phyloP scores from a whole-genome alignment of 2,797 vertebrate genomes.

The Phalloptychus januarius region DNA sequence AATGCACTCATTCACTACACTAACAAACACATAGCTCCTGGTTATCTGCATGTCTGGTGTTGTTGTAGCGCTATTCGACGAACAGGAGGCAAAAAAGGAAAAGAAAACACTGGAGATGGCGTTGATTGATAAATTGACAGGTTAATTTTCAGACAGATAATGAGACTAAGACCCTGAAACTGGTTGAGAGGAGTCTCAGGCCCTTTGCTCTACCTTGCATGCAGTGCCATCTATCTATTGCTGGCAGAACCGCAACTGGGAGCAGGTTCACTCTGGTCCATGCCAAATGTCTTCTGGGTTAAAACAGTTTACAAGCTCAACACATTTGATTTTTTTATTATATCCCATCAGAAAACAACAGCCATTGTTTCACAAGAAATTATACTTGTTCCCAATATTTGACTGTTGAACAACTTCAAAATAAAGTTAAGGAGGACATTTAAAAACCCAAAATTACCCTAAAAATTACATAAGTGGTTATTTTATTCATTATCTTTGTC shows the following conservation, averaged over 20 bases:
- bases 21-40: constrained; percentile 93
- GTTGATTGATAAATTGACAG: constrained; percentile 99
- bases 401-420: background rate
- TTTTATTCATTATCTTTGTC: background rate
- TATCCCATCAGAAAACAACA: constrained; percentile 21
- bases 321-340: constrained; percentile 28
- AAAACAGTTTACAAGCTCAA: constrained; percentile 48
- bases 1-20: constrained; percentile 98
- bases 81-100: constrained; percentile 80
- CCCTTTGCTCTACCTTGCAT: constrained; percentile 89
- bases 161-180: constrained; percentile 93
- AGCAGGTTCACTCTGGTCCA: constrained; percentile 63
- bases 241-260: constrained; percentile 83
- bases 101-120: constrained; percentile 90
- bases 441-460: background rate
- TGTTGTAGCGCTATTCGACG: constrained; percentile 85
- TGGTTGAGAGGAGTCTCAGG: constrained; percentile 69
- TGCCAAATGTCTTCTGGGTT: constrained; percentile 58
- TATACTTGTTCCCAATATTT: constrained; percentile 3
- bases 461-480: background rate
- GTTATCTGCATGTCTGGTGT: constrained; percentile 93
- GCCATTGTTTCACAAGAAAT: constrained; percentile 7
- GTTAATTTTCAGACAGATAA: constrained; percentile 99
- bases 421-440: constrained; percentile 5
- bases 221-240: constrained; percentile 98